phyloP scores from a whole-genome alignment of 1,140 invertebrate species.

The Heliconius nattereri region DNA sequence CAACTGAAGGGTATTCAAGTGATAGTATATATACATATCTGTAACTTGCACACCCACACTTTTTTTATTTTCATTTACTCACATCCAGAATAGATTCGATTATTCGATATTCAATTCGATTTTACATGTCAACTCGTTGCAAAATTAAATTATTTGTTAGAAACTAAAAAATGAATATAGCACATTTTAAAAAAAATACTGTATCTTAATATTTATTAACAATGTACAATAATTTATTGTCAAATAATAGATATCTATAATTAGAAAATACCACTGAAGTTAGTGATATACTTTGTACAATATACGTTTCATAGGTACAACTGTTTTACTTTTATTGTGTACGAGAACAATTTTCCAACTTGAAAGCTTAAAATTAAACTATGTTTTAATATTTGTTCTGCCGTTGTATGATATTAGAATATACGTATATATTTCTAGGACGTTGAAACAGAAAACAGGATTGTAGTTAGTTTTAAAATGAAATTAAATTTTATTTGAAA shows the following conservation, averaged over 20 bases:
- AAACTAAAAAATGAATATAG: not conserved
- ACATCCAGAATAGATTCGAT: no score
- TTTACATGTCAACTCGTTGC: no score
- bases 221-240: not conserved
- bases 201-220: no score
- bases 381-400: conserved; percentile 34
- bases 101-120: no score
- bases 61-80: no score
- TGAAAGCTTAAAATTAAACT: conserved; percentile 33
- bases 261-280: not conserved
- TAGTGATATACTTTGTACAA: not conserved
- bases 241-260: not conserved
- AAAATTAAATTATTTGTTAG: not conserved
- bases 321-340: not conserved
- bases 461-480: conserved; percentile 39
- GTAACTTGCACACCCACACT: not conserved
- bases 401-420: conserved; percentile 30
- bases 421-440: conserved; percentile 26
- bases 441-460: conserved; percentile 30
- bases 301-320: not conserved
- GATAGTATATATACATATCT: not conserved
- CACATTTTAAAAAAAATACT: not conserved
- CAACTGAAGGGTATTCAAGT: not conserved
- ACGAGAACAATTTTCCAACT: conserved; percentile 24
- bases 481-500: conserved; percentile 41